These are phyloP conservation scores for Crematogaster levior DNA, from an alignment of 2,888 invertebrate species.

Conservation along the genomic window DNA sequence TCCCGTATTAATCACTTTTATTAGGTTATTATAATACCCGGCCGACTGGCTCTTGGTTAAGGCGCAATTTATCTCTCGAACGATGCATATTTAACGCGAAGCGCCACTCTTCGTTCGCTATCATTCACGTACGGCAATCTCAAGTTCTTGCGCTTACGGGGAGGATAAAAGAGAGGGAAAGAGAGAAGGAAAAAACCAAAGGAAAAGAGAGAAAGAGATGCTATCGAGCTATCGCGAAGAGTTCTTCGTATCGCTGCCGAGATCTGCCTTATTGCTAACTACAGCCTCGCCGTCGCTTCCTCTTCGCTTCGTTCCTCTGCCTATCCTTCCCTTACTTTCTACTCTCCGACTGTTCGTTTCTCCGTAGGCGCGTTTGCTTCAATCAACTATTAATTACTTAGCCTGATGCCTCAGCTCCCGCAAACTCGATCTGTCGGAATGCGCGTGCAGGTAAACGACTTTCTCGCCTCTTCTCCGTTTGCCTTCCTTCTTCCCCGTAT, in stretches of 20 bases:
- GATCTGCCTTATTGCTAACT: conserved; percentile 76
- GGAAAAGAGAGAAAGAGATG: conserved; percentile 24
- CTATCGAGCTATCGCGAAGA: conserved; percentile 56
- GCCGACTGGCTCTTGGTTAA: conserved; percentile 79
- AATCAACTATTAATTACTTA: conserved; percentile 78
- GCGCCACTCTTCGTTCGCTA: conserved; percentile 77
- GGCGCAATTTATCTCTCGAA: conserved; percentile 80
- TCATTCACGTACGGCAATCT: conserved; percentile 76
- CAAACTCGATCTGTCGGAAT: conserved; percentile 73
- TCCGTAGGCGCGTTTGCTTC: conserved; percentile 71
- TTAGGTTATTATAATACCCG: conserved; percentile 82
- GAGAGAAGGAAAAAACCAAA: not conserved
- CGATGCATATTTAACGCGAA: conserved; percentile 79
- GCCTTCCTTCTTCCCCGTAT: not conserved
- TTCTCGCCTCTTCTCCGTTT: not conserved
- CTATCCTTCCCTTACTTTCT: not conserved
- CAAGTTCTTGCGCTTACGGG: conserved; percentile 55
- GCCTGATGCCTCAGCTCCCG: conserved; percentile 65
- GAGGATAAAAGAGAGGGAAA: conserved; percentile 23
- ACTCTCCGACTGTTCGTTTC: conserved; percentile 40
- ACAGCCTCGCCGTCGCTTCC: conserved; percentile 56
- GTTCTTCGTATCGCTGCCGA: conserved; percentile 67
- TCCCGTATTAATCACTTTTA: conserved; percentile 82
- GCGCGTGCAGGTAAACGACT: conserved; percentile 59
- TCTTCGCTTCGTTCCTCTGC: conserved; percentile 2